Conservation (phyloP, 1,140 invertebrate species). For the Drosophila auraria region DNA sequence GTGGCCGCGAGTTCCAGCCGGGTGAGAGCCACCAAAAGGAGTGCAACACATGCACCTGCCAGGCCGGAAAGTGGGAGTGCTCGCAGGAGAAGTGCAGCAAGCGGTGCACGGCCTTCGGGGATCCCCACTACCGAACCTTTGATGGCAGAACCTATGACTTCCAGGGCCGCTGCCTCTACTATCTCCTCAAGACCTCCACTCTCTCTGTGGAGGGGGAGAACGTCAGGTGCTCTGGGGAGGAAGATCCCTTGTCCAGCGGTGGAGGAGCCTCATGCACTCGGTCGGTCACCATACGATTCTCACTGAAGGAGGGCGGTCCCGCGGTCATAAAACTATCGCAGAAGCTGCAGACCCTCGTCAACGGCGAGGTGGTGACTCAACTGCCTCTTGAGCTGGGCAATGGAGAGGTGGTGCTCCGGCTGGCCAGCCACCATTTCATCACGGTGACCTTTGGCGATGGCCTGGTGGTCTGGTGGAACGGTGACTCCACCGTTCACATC, state of each 20-base stretch:
- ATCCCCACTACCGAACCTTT: slow-evolving; percentile 97
- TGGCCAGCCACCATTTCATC: slow-evolving; percentile 91
- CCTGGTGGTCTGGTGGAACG: slow-evolving; percentile 93
- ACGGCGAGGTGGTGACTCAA: slow-evolving; percentile 89
- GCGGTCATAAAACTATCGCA: slow-evolving; percentile 89
- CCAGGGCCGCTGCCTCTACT: slow-evolving; percentile 95
- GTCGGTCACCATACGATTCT: slow-evolving; percentile 88
- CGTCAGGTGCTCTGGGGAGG: slow-evolving; percentile 90
- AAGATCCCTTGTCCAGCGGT: slow-evolving; percentile 87
- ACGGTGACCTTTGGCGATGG: slow-evolving; percentile 90
- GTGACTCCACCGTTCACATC: slow-evolving; percentile 92
- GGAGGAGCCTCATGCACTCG: slow-evolving; percentile 92
- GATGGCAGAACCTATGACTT: slow-evolving; percentile 94
- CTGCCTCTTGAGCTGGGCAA: slow-evolving; percentile 88
- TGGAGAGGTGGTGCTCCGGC: slow-evolving; percentile 87
- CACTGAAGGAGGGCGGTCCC: slow-evolving; percentile 84
- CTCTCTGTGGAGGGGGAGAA: slow-evolving; percentile 93
- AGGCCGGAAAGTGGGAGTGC: slow-evolving; percentile 90
- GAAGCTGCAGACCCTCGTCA: slow-evolving; percentile 88
- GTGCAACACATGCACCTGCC: slow-evolving; percentile 90
- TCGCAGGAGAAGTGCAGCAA: slow-evolving; percentile 90
- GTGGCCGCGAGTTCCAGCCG: slow-evolving; percentile 90
- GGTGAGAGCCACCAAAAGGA: slow-evolving; percentile 90
- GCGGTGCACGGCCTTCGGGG: slow-evolving; percentile 92
- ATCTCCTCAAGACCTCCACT: slow-evolving; percentile 89